phyloP scores from a whole-genome alignment of 53 echinoderm and acorn worm genomes.

The Paracentrotus lividus region DNA sequence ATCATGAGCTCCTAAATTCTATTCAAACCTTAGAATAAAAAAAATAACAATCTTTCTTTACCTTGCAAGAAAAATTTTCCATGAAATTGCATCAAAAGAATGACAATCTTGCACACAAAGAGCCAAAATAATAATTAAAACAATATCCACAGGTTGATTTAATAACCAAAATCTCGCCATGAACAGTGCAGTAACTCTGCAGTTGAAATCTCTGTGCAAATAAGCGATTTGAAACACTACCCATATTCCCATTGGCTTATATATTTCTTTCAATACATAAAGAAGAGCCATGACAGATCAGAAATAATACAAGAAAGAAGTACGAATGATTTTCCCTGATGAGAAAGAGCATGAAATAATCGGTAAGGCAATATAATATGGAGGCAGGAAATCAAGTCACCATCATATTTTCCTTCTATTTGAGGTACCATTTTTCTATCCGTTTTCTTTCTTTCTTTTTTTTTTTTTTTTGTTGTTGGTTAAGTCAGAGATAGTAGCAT shows the following conservation, averaged over 20 bases:
- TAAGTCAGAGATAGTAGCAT: neutral
- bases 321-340: constrained; percentile 1
- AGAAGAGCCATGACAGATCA: neutral
- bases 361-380: constrained; percentile 11
- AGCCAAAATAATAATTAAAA: neutral
- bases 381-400: constrained; percentile 28
- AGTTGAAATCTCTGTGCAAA: neutral
- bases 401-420: neutral
- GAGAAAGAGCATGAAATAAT: constrained; percentile 26
- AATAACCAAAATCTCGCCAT: neutral
- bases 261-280: neutral
- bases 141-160: neutral
- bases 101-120: neutral
- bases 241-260: no score
- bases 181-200: neutral
- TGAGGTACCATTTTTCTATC: constrained; percentile 14
- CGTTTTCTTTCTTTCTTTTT: no score
- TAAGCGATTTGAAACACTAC: no score
- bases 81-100: constrained; percentile 13
- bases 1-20: neutral
- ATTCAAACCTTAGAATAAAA: neutral
- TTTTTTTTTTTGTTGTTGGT: no score
- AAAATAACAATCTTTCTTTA: neutral
- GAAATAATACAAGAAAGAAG: neutral
- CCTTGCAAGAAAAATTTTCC: neutral